Percentiles rank a stretch among this genome's conserved stretches.
These are phyloP conservation scores for Struthidea cinerea DNA, from an alignment of 2,113 vertebrate genomes.

Conservation along the genomic window DNA sequence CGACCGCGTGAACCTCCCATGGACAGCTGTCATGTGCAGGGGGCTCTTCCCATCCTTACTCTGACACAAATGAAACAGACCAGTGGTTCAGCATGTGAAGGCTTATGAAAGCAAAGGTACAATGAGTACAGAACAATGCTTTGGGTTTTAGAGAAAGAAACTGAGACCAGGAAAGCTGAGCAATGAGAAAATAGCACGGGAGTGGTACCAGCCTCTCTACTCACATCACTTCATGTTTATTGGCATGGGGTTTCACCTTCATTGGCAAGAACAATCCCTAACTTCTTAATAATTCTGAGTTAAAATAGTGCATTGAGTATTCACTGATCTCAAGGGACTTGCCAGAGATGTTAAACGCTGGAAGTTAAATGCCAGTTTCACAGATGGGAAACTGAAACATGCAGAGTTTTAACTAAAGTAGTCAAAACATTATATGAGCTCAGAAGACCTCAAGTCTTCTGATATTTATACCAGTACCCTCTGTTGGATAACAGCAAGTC, in stretches of 20 bases:
- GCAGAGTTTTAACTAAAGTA: neutral
- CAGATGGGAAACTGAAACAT: neutral
- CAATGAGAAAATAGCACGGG: neutral
- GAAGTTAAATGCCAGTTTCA: neutral
- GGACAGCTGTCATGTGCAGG: constrained; percentile 93
- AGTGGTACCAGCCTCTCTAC: neutral
- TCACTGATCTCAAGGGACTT: neutral
- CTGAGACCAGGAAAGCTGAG: neutral
- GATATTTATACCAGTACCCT: neutral
- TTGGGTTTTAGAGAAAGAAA: neutral
- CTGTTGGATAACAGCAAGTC: neutral
- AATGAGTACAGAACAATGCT: neutral
- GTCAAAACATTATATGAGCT: neutral
- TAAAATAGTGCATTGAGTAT: neutral
- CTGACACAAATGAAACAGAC: constrained; percentile 63
- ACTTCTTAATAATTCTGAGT: neutral
- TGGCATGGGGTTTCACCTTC: neutral
- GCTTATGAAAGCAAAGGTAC: neutral
- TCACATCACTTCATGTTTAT: neutral
- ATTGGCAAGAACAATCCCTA: neutral
- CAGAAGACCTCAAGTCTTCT: neutral
- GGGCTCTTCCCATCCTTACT: constrained; percentile 97
- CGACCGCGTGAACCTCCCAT: constrained; percentile 91
- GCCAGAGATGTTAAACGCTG: neutral
- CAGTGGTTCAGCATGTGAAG: neutral